Conservation (phyloP, 2,888 invertebrate species). For the Ichneumoninae sp. region DNA sequence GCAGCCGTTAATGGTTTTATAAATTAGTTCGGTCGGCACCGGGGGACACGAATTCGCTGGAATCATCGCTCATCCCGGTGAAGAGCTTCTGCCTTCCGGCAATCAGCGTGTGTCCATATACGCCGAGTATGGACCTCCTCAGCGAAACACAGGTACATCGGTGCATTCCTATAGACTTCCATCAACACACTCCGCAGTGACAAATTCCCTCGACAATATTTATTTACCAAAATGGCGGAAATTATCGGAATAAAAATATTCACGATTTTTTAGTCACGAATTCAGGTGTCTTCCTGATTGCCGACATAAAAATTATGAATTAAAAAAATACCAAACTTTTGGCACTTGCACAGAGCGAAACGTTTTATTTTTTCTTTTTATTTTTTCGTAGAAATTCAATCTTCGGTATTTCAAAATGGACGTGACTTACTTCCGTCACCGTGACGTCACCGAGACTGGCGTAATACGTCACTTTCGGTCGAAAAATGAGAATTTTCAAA, state of each 20-base stretch:
- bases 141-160: background rate
- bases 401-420: no score
- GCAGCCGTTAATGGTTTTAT: slow-evolving; percentile 70
- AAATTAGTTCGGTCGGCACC: slow-evolving; percentile 70
- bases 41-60: slow-evolving; percentile 54
- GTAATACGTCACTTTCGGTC: no score
- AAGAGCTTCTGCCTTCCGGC: slow-evolving; percentile 60
- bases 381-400: no score
- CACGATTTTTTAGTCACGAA: no score
- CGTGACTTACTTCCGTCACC: no score
- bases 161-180: background rate
- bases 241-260: background rate
- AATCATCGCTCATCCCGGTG: slow-evolving; percentile 69
- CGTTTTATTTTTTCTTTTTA: no score
- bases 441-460: no score
- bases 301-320: no score
- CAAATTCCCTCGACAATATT: background rate
- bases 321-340: no score
- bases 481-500: no score
- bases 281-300: no score
- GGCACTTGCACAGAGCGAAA: no score
- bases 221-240: background rate
- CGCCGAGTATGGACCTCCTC: slow-evolving; percentile 6
- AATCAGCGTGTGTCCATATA: slow-evolving; percentile 34
- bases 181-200: background rate